These are phyloP conservation scores for Hyaena hyaena DNA, from an alignment of 2,113 vertebrate genomes.

Conservation along the genomic window DNA sequence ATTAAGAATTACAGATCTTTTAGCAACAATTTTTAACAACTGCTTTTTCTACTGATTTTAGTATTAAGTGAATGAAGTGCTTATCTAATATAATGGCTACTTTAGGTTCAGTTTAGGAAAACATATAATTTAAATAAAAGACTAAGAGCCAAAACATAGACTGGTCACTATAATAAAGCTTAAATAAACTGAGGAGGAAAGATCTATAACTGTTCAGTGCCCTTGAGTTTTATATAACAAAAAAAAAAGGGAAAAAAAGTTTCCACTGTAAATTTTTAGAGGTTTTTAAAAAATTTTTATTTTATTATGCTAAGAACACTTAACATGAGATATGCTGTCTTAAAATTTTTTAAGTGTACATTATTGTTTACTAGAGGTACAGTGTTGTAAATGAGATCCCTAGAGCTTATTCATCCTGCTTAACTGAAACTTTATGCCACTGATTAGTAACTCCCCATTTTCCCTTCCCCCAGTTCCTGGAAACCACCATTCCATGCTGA, in stretches of 20 bases:
- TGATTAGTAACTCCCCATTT: neutral
- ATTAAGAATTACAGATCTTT: slow-evolving; percentile 19
- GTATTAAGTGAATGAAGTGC: neutral
- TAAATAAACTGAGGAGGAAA: neutral
- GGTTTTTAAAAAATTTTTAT: neutral
- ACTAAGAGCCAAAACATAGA: neutral
- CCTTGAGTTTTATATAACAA: neutral
- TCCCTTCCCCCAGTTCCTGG: neutral
- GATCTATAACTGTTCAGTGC: neutral
- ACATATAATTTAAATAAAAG: neutral
- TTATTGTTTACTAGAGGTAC: neutral
- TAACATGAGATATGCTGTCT: neutral
- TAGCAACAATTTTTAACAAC: neutral
- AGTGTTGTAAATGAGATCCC: neutral
- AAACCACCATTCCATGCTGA: neutral
- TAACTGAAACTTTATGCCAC: neutral
- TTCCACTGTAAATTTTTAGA: neutral
- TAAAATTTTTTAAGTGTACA: neutral
- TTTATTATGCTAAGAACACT: neutral
- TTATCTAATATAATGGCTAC: neutral
- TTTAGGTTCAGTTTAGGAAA: neutral
- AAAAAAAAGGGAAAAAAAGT: neutral
- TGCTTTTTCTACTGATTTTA: neutral
- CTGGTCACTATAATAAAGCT: neutral
- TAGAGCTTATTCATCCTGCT: neutral